Base-by-base conservation (phyloP, 2,888 invertebrate genomes). In the Rhyacophila evoluta region DNA sequence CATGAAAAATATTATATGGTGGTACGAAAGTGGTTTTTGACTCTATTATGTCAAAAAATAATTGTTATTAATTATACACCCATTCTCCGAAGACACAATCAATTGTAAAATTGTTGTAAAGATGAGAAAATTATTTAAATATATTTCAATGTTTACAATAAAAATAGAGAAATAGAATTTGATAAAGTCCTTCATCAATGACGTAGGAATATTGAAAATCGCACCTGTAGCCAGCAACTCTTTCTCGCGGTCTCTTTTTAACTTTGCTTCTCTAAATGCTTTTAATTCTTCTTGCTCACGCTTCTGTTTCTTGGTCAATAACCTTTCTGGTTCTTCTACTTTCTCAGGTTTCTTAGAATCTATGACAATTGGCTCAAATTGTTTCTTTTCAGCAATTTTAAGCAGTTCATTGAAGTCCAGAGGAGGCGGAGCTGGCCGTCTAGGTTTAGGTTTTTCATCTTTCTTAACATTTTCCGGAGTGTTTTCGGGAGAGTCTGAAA, bases 311-410 rank as follows among this genome's bases (percentile, higher is more conserved):
- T 95, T 95, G 0, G 97, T 97, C 89, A 97, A 92, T 10, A 93
- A 89, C 67, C 95, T 90, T 83, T 95, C 95, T 0, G 91, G 89
- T 79, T 93, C 92, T 19, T 89, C 88, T 81, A 91, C 89, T 79
- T 92, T 85, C 83, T 90, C 86, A 73, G 86, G 85, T 81, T 88
- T 87, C 84, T 90, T 91, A 25, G 87, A 85, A 83, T 92, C 91
- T 78, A 93, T 86, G 29, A 92, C 90, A 1, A 96, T 85, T 0
- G 96, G 96, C 85, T 96, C 95, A 85, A 92, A 91, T 83, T 96
- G 96, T 85, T 96, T 96, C 84, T 95, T 92, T 83, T 94, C 95
- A 0, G 97, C 97, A 5, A 97, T 87, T 86, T 95, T 95, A 1
- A 97, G 86, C 25, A 97, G 86, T 78, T 95, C 92, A 83, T 92